Conservation (phyloP, 2,888 invertebrate genomes). For the Timandra comae region DNA sequence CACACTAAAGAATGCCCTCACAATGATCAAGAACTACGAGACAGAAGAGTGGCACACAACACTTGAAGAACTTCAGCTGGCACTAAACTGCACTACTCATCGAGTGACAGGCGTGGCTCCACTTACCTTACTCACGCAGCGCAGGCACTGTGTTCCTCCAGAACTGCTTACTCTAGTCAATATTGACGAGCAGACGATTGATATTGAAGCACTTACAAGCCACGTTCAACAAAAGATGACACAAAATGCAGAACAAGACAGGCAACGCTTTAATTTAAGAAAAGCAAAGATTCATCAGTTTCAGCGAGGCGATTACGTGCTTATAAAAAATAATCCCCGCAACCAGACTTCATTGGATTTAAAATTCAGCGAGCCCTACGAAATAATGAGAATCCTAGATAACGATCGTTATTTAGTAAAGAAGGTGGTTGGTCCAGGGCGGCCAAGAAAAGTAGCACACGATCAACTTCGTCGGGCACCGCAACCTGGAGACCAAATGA, state of each 20-base stretch:
- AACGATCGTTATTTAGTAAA: conserved; percentile 20
- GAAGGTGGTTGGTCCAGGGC: conserved; percentile 12
- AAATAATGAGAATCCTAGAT: conserved; percentile 7
- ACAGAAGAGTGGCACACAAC: conserved; percentile 1
- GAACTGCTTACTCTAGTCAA: conserved; percentile 7
- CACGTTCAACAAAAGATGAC: conserved; percentile 2
- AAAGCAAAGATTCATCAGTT: conserved; percentile 10
- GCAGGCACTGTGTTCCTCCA: conserved; percentile 10
- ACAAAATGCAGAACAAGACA: conserved; percentile 1
- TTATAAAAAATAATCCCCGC: conserved; percentile 19
- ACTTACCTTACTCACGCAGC: neutral
- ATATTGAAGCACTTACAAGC: conserved; percentile 1
- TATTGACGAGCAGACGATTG: conserved; percentile 1
- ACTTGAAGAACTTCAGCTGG: conserved; percentile 2
- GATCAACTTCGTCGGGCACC: conserved; percentile 13
- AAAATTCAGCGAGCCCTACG: conserved; percentile 18
- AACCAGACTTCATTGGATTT: conserved; percentile 18
- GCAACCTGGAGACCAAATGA: neutral
- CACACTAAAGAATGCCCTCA: conserved; percentile 19
- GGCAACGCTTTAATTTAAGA: conserved; percentile 1
- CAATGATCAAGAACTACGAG: conserved; percentile 19
- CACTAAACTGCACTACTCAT: conserved; percentile 1
- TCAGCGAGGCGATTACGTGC: conserved; percentile 14
- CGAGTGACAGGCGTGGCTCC: neutral
- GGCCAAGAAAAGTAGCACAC: conserved; percentile 21